phyloP scores from a whole-genome alignment of 2,888 invertebrate genomes.

The Bedellia somnulentella region DNA sequence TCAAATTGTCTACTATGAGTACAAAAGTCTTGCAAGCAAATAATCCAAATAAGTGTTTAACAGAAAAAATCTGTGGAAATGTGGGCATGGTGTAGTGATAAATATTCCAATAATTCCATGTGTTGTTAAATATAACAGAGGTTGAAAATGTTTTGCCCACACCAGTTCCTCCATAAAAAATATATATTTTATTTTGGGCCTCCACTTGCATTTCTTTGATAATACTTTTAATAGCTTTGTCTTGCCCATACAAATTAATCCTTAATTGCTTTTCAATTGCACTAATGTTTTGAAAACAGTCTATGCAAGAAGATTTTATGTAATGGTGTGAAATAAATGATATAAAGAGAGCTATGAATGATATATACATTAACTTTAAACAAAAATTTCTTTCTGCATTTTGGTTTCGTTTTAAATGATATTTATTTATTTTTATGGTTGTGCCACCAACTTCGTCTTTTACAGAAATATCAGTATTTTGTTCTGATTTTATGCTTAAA shows the following conservation, averaged over 20 bases:
- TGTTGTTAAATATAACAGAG: conserved; percentile 26
- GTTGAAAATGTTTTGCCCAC: conserved; percentile 42
- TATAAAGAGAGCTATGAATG: conserved; percentile 13
- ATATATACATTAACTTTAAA: not conserved
- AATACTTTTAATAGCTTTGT: conserved; percentile 21
- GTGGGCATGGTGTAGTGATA: conserved; percentile 45
- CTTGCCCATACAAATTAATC: conserved; percentile 32
- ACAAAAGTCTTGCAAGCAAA: conserved; percentile 29
- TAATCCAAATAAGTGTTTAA: conserved; percentile 31
- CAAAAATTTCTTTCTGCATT: not conserved
- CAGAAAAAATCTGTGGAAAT: conserved; percentile 26
- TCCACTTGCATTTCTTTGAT: conserved; percentile 20
- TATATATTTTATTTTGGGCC: conserved; percentile 25
- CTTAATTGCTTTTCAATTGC: conserved; percentile 18
- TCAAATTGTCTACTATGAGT: conserved; percentile 38
- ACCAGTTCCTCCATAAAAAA: conserved; percentile 45
- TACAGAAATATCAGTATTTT: conserved; percentile 32
- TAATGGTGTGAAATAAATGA: conserved; percentile 20
- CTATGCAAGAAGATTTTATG: conserved; percentile 23
- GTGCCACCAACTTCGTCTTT: conserved; percentile 6
- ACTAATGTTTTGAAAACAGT: conserved; percentile 18
- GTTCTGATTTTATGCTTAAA: conserved; percentile 27
- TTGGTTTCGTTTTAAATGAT: conserved; percentile 15
- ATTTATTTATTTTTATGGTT: too few species aligned
- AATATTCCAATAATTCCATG: conserved; percentile 28